Percentiles rank a stretch among this genome's conserved stretches.
Evolutionary conservation across 2,113 vertebrate species (phyloP).

Genomic region (Todiramphus saurophagus): DNA sequence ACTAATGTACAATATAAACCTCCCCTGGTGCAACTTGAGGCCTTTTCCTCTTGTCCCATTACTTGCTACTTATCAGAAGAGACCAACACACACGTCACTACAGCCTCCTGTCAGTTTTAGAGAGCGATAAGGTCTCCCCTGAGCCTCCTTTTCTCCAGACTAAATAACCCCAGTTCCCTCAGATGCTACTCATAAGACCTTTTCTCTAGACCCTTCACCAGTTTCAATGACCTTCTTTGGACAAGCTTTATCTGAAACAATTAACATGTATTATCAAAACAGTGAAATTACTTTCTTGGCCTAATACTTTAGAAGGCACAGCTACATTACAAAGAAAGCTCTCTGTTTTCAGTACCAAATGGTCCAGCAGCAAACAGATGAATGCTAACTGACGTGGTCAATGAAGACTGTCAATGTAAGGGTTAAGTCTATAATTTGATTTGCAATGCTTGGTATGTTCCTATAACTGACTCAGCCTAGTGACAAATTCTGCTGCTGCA

Average conservation of each 20-base stretch:
- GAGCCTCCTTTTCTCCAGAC: background rate
- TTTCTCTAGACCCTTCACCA: too few species aligned
- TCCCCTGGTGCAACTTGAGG: background rate
- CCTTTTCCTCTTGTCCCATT: background rate
- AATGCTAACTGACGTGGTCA: rapidly evolving
- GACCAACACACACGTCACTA: too few species aligned
- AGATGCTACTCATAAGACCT: too few species aligned
- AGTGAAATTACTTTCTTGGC: background rate
- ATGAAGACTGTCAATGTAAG: background rate
- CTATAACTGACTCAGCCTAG: background rate
- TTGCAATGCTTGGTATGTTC: background rate
- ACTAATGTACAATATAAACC: background rate
- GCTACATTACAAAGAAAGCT: background rate
- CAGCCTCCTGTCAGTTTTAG: background rate
- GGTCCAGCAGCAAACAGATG: background rate
- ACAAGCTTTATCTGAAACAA: background rate
- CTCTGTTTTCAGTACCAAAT: background rate
- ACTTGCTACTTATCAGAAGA: too few species aligned
- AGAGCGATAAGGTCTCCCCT: background rate
- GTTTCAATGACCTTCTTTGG: too few species aligned
- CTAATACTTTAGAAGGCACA: background rate
- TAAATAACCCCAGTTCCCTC: too few species aligned
- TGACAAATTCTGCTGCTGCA: background rate
- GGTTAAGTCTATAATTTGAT: background rate
- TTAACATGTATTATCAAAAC: background rate